These are phyloP conservation scores for Rhabdophis nuchalis DNA, from an alignment of 2,797 vertebrate species.

Conservation along the genomic window DNA sequence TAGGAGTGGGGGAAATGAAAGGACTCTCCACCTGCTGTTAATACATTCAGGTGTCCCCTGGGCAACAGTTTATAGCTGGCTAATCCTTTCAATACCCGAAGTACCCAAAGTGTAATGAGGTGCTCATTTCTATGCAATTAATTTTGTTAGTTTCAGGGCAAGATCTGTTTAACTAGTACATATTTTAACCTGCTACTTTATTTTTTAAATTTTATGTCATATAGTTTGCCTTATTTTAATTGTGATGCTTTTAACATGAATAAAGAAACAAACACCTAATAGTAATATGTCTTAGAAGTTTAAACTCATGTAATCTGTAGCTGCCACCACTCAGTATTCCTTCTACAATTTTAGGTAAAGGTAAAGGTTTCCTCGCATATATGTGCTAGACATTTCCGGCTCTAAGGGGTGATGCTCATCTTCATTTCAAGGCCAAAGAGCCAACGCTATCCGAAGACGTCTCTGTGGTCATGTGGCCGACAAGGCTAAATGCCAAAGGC, in stretches of 20 bases:
- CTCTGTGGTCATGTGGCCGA: too few relatives aligned
- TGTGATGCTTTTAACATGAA: neutral
- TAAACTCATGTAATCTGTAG: neutral
- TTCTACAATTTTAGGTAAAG: neutral
- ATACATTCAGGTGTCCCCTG: neutral
- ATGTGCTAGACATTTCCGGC: too few relatives aligned
- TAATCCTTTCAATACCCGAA: neutral
- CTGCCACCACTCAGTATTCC: neutral
- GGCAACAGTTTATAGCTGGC: neutral
- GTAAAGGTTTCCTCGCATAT: too few relatives aligned
- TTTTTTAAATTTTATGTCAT: neutral
- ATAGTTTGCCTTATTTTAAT: neutral
- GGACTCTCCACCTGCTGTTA: neutral
- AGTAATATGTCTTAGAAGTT: neutral
- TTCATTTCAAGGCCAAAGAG: too few relatives aligned
- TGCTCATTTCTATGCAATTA: neutral
- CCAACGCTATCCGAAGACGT: too few relatives aligned
- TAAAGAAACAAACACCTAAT: neutral
- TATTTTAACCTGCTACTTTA: neutral
- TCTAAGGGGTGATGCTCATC: too few relatives aligned
- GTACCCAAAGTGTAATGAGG: neutral
- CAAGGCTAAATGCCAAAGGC: too few relatives aligned
- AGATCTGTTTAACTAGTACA: neutral
- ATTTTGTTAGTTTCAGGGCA: neutral
- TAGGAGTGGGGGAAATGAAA: neutral